Evolutionary conservation across 2,113 vertebrate species (phyloP).

Genomic region (Atherinomorus stipes): DNA sequence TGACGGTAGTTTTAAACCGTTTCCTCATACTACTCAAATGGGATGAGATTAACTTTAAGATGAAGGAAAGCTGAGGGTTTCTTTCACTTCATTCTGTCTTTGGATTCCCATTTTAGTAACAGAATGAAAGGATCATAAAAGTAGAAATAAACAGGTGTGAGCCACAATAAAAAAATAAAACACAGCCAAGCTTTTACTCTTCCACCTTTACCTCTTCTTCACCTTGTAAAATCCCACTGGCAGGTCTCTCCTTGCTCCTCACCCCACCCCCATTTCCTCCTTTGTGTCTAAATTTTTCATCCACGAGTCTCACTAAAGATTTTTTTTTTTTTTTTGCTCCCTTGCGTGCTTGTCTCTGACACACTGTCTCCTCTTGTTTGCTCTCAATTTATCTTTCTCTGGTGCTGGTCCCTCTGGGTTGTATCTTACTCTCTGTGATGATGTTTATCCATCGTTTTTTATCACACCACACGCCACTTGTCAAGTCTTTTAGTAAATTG

Average conservation of each 20-base stretch:
- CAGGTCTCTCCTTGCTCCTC: slow-evolving; percentile 6
- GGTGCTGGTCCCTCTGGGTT: background rate
- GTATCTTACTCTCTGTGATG: slow-evolving; percentile 3
- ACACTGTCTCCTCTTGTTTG: slow-evolving; percentile 18
- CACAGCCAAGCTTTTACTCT: slow-evolving; percentile 6
- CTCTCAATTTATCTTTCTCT: slow-evolving; percentile 3
- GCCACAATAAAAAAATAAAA: slow-evolving; percentile 12
- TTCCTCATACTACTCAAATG: background rate
- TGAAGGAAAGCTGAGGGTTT: background rate
- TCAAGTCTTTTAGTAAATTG: background rate
- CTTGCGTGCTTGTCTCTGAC: slow-evolving; percentile 17
- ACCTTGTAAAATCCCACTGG: slow-evolving; percentile 18
- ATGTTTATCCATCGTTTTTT: slow-evolving; percentile 2
- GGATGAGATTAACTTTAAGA: background rate
- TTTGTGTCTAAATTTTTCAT: slow-evolving; percentile 56
- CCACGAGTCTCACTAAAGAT: slow-evolving; percentile 8
- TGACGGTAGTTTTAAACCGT: background rate
- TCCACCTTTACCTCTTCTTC: slow-evolving; percentile 30
- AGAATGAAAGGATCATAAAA: background rate
- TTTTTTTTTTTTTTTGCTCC: slow-evolving; percentile 16
- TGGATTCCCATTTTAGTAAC: background rate
- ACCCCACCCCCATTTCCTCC: background rate
- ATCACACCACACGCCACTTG: background rate
- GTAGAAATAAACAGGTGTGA: background rate
- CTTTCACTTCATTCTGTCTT: background rate